Conservation (phyloP, 2,797 vertebrate genomes). For the Kryptolebias ocellatus region DNA sequence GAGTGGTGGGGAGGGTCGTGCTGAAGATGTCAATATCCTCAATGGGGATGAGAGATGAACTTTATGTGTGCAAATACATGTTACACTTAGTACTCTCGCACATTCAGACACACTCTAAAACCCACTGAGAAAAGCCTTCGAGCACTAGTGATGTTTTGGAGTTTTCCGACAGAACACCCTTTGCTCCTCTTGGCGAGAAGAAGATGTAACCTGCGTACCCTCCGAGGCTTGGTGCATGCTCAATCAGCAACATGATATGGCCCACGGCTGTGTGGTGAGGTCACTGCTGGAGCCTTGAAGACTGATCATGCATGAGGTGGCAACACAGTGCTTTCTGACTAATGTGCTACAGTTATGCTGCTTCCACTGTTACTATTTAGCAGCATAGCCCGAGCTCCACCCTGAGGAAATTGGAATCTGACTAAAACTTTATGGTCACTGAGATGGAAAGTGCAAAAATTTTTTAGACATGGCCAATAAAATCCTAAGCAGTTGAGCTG, state of each 20-base stretch:
- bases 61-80: slow-evolving; percentile 38
- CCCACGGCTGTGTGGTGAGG: slow-evolving; percentile 67
- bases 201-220: slow-evolving; percentile 69
- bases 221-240: slow-evolving; percentile 67
- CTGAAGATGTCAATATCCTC: slow-evolving; percentile 61
- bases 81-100: slow-evolving; percentile 18
- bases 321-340: slow-evolving; percentile 49
- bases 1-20: slow-evolving; percentile 26
- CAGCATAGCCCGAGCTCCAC: slow-evolving; percentile 36
- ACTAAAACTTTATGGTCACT: slow-evolving; percentile 18
- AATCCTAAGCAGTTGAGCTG: slow-evolving; percentile 24
- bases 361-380: slow-evolving; percentile 35
- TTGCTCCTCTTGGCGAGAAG: slow-evolving; percentile 49
- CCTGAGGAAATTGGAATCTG: slow-evolving; percentile 33
- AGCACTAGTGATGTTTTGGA: slow-evolving; percentile 58
- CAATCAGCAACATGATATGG: slow-evolving; percentile 71
- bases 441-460: slow-evolving; percentile 24
- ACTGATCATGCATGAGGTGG: slow-evolving; percentile 66
- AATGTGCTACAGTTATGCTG: slow-evolving; percentile 45
- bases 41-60: slow-evolving; percentile 43
- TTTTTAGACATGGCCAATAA: slow-evolving; percentile 10
- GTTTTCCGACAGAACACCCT: slow-evolving; percentile 61
- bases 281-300: slow-evolving; percentile 65
- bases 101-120: slow-evolving; percentile 32
- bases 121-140: slow-evolving; percentile 60